Base-by-base conservation (phyloP, 2,113 vertebrate genomes). In the Poeciliopsis occidentalis region DNA sequence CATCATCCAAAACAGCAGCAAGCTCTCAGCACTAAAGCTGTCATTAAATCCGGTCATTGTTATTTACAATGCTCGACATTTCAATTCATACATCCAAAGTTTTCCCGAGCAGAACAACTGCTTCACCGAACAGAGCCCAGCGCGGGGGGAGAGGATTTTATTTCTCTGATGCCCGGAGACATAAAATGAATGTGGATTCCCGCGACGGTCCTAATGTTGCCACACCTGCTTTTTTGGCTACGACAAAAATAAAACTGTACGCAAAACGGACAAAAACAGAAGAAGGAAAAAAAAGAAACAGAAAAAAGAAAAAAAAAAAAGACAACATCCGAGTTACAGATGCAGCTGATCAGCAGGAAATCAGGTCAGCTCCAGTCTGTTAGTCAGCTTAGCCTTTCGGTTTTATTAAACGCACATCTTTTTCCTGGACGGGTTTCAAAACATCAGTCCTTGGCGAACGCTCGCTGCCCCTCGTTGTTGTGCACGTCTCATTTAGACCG, bases 381-480 rank as follows among this genome's bases (percentile, higher is more conserved):
- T 57, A 67, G 51, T 64, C 32, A 76, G 44, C 31, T 64, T 57
- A 0, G 26, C 11, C 32, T 8, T 37, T 67, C 32, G 67, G 61
- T 30, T 37, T 66, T 44, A 65, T 57, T 68, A 60, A 51, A 81
- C 15, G 76, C 80, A 65, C 82, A 78, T 77, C 73, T 81, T 4
- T 73, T 87, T 85, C 82, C 86, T 86, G 82, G 83, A 74, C 4
- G 32, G 1, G n/a, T 63, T 63, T 84, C 78, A 74, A 71, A 57
- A 63, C 4, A 66, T 72, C 67, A 19, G 66, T 24, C 39, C 22
- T n/a, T 27, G 13, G 0, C 32, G 65, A 82, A 76, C 71, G 80
- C 57, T 67, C 69, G 34, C 8, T 72, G 75, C 82, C 73, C 80
- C 34, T 37, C 34, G 34, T 11, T 67, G n/a, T 87, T 85, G 83